Conservation (phyloP, 1,140 invertebrate genomes). For the Leptoteleia sp. region DNA sequence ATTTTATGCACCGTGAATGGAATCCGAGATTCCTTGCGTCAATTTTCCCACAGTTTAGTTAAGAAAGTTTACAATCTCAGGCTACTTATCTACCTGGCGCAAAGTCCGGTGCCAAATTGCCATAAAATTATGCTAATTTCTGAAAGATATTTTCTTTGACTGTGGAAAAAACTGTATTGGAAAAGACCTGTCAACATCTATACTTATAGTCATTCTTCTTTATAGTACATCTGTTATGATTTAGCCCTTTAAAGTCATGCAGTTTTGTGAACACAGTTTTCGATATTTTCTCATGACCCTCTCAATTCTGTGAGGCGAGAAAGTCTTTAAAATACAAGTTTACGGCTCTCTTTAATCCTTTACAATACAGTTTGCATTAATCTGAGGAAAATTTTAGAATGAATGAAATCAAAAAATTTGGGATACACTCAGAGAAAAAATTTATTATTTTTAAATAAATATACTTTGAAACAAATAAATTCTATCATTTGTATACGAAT, state of each 20-base stretch:
- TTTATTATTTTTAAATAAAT: too few relatives aligned
- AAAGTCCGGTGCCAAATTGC: slow-evolving; percentile 38
- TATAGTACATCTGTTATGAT: slow-evolving; percentile 46
- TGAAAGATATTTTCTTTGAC: slow-evolving; percentile 19
- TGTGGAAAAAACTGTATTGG: slow-evolving; percentile 16
- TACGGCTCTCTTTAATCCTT: too few relatives aligned
- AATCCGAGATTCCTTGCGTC: slow-evolving; percentile 27
- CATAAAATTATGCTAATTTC: slow-evolving; percentile 63
- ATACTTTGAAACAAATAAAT: too few relatives aligned
- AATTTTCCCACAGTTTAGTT: slow-evolving; percentile 53
- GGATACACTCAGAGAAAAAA: too few relatives aligned
- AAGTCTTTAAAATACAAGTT: too few relatives aligned
- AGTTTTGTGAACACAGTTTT: slow-evolving; percentile 47
- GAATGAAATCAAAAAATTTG: too few relatives aligned
- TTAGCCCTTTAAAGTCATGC: slow-evolving; percentile 59
- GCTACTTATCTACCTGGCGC: slow-evolving; percentile 39
- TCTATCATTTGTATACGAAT: too few relatives aligned
- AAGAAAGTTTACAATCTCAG: slow-evolving; percentile 19
- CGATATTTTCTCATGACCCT: slow-evolving; percentile 45
- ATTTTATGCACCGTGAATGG: slow-evolving; percentile 1
- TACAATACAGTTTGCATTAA: too few relatives aligned
- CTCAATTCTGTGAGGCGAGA: too few relatives aligned
- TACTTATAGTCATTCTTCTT: slow-evolving; percentile 19
- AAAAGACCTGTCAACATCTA: slow-evolving; percentile 54
- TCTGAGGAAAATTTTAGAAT: too few relatives aligned